A percentile compares a stretch with the other conserved stretches of the same genome.
phyloP scores from a whole-genome alignment of 2,888 invertebrate genomes.

The Panzeria rudis region DNA sequence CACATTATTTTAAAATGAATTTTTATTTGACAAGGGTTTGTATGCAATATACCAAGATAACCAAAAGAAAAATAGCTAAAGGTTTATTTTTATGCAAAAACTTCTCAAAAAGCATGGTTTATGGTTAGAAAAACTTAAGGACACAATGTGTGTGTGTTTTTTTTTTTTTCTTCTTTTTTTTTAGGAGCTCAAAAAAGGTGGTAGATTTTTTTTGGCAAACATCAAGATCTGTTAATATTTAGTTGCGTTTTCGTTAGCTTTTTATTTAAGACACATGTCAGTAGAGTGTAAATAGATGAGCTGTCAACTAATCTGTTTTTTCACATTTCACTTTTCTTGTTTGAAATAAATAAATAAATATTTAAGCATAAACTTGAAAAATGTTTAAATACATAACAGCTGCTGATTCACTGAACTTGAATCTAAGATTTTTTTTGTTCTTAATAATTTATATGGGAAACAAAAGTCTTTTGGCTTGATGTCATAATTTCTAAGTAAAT shows the following conservation, averaged over 20 bases:
- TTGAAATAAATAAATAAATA: conserved; percentile 43
- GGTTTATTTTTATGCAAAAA: conserved; percentile 47
- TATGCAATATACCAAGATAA: background rate
- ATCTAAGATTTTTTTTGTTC: background rate
- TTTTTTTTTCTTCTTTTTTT: background rate
- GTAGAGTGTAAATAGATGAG: conserved; percentile 72
- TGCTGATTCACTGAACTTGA: conserved; percentile 43
- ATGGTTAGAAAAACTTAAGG: conserved; percentile 61
- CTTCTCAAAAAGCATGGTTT: conserved; percentile 13
- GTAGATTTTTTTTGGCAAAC: conserved; percentile 24
- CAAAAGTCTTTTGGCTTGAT: conserved; percentile 45
- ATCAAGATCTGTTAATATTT: conserved; percentile 55
- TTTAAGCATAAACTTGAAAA: conserved; percentile 61
- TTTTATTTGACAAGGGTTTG: conserved; percentile 68
- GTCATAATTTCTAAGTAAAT: conserved; percentile 52
- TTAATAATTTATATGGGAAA: conserved; percentile 40
- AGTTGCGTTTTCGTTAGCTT: background rate
- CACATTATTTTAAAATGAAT: conserved; percentile 60
- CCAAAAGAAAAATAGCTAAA: conserved; percentile 50
- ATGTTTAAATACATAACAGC: conserved; percentile 39
- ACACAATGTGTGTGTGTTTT: conserved; percentile 59
- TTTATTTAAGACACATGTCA: conserved; percentile 69
- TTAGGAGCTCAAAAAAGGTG: conserved; percentile 43
- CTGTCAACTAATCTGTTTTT: conserved; percentile 73
- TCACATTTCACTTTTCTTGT: conserved; percentile 54